Base-by-base conservation (phyloP, 1,140 invertebrate genomes). In the Phymorhynchus buccinoides region DNA sequence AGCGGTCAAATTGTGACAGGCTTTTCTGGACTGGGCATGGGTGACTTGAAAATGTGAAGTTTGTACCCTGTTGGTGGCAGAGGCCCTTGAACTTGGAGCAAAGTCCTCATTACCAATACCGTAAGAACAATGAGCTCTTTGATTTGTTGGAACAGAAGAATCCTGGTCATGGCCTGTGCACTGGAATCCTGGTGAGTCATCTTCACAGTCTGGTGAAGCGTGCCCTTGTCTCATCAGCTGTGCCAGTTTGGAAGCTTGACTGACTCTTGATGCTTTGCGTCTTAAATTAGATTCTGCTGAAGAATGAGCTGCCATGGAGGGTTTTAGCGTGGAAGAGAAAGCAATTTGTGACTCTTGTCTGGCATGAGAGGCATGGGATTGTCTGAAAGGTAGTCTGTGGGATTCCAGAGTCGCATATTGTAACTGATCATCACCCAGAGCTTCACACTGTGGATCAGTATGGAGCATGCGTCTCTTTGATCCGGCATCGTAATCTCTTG, bases 221-320 rank as follows among this genome's bases (percentile, higher is more conserved):
- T 73, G 44, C 32, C 83, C 75, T 66, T 71, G 75, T 35, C 81
- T 77, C 85, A 86, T 83, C 75, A 86, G 75, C 27, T 30, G 71
- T 18, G 85, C 85, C 14, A 86, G 81, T 42, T 86, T 86, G 37
- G 84, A 73, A 56, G 84, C 84, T 30, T 82, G 85, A 42, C 71
- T 86, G 12, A 79, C 22, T 18, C 32, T 42, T 44, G 75, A n/a
- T 75, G 73, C 16, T 32, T 32, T 32, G 48, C 71, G 39, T 30
- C 62, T 84, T 6, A 52, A 32, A 0, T 30, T 41, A 77, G 37
- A 22, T 48, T 35, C 32, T 22, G 37, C 68, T 22, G 75, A 71
- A 68, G 30, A 77, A 27, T 1, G 42, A 35, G 39, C 41, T 1
- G 62, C 39, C 39, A 32, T n/a, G 71, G 62, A 71, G 22, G 30